phyloP scores from a whole-genome alignment of 64 coral and sea anemone genomes.

The Orbicella faveolata region DNA sequence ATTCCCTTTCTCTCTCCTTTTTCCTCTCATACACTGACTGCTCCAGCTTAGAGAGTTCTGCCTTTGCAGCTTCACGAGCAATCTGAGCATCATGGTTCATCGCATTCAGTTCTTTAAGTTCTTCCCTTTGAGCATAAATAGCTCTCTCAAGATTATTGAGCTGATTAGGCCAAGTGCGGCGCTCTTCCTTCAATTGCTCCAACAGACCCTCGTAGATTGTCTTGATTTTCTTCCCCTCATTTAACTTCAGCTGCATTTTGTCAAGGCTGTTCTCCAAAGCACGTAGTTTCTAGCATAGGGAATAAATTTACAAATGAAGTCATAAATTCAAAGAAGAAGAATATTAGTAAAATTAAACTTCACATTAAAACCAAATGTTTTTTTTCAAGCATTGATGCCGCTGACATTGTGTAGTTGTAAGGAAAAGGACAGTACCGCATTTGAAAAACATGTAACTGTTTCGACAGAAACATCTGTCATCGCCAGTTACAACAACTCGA shows the following conservation, averaged over 20 bases:
- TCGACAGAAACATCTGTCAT: no score
- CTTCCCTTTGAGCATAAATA: constrained; percentile 81
- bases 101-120: constrained; percentile 87
- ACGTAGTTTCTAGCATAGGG: constrained; percentile 66
- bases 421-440: no score
- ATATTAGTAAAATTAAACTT: neutral
- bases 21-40: constrained; percentile 98
- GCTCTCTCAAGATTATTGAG: constrained; percentile 86
- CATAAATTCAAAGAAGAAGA: neutral
- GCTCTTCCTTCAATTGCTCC: constrained; percentile 91
- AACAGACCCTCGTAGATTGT: constrained; percentile 93
- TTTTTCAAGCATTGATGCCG: no score
- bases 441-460: no score
- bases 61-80: constrained; percentile 91
- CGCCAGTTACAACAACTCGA: no score
- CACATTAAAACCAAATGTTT: no score
- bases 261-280: constrained; percentile 92
- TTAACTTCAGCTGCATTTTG: constrained; percentile 91
- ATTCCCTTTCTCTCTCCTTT: constrained; percentile 86
- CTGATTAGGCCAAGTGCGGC: constrained; percentile 91
- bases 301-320: no score
- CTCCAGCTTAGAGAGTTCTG: constrained; percentile 88
- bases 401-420: no score
- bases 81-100: constrained; percentile 99
- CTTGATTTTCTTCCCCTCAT: constrained; percentile 94